A percentile compares a stretch with the other conserved stretches of the same genome.
Conservation (phyloP, 2,888 invertebrate genomes). For the Rugalucina vietnamica region DNA sequence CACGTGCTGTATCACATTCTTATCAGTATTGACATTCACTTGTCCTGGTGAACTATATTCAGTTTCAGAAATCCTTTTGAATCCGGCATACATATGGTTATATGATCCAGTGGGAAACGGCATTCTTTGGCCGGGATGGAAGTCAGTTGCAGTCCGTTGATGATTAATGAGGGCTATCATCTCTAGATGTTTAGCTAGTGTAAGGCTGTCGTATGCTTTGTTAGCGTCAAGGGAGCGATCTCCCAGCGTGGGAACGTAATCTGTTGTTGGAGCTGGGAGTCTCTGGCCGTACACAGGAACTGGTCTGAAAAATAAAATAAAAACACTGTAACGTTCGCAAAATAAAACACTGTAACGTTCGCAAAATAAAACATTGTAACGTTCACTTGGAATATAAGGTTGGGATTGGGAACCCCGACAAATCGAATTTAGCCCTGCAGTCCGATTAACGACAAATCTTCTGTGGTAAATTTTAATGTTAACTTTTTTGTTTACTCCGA, state of each 20-base stretch:
- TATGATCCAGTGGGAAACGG: conserved; percentile 9
- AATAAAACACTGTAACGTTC: neutral
- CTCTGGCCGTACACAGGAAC: conserved; percentile 72
- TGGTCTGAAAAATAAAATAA: conserved; percentile 65
- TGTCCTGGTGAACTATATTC: neutral
- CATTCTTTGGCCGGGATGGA: conserved; percentile 43
- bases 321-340: neutral
- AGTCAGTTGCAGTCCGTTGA: conserved; percentile 49
- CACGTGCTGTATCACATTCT: neutral
- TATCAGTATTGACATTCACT: neutral
- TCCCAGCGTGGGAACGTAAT: conserved; percentile 25
- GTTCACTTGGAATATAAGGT: neutral
- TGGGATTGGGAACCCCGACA: too few relatives aligned
- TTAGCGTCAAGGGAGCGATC: conserved; percentile 13
- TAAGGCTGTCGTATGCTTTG: conserved; percentile 28
- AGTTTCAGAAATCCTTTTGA: neutral
- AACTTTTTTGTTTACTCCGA: too few relatives aligned
- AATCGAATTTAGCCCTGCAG: too few relatives aligned
- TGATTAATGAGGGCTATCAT: conserved; percentile 52
- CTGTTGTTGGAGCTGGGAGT: conserved; percentile 30
- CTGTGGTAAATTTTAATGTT: too few relatives aligned
- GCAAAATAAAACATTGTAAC: neutral
- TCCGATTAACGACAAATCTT: too few relatives aligned
- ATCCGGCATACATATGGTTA: neutral
- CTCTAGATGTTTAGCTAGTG: conserved; percentile 54